These are phyloP conservation scores for Orbicella faveolata DNA, from an alignment of 64 coral and sea anemone species.

Conservation along the genomic window DNA sequence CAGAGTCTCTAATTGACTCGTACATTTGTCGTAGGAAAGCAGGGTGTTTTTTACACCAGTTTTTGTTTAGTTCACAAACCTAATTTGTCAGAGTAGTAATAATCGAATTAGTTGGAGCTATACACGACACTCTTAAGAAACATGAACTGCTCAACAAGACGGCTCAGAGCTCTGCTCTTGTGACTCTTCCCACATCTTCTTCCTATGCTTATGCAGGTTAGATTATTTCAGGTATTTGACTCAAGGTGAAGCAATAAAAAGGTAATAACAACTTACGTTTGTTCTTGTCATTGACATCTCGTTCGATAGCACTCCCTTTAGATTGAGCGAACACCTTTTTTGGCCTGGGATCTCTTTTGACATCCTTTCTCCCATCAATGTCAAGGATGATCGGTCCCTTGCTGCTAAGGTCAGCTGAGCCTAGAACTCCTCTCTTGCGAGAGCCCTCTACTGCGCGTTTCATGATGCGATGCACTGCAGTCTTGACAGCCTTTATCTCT, in stretches of 20 bases:
- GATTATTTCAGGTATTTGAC: not conserved
- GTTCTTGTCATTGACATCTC: not conserved
- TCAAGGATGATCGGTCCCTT: constrained; percentile 55
- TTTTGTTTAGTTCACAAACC: no score
- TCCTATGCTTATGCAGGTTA: no score
- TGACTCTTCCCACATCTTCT: no score
- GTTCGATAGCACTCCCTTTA: not conserved
- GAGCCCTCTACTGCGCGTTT: not conserved
- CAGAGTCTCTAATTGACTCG: no score
- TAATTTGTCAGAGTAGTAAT: no score
- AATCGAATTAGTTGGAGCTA: no score
- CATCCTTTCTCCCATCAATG: not conserved
- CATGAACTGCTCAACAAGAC: no score
- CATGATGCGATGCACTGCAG: constrained; percentile 14
- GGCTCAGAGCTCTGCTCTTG: no score
- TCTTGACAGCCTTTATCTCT: constrained; percentile 27
- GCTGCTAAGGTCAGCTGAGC: not conserved
- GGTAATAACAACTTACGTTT: constrained; percentile 21
- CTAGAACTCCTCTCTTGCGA: not conserved
- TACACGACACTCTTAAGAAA: no score
- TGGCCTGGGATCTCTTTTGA: not conserved
- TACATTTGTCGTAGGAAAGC: no score
- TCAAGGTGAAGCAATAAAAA: not conserved
- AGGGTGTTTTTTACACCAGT: no score
- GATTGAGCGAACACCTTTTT: not conserved